phyloP scores from a whole-genome alignment of 1,140 invertebrate genomes.

The Cataglyphis hispanica region DNA sequence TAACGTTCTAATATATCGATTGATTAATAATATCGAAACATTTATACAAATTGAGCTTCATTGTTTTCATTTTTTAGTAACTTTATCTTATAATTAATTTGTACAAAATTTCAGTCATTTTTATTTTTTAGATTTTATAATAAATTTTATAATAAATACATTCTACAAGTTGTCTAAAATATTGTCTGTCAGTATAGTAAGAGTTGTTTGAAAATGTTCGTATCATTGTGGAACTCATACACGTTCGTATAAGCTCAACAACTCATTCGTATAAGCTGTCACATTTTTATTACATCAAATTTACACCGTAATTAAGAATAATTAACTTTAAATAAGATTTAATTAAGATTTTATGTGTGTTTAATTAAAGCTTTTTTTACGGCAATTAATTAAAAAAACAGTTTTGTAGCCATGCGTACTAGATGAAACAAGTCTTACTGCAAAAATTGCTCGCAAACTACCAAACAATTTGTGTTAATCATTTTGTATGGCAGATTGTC shows the following conservation, averaged over 20 bases:
- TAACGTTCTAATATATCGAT: slow-evolving; percentile 45
- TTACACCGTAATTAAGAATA: neutral
- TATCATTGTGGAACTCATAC: neutral
- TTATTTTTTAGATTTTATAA: slow-evolving; percentile 5
- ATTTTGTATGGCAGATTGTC: slow-evolving; percentile 71
- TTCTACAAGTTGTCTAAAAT: neutral
- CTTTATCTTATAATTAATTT: neutral
- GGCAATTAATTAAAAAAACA: neutral
- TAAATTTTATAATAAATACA: neutral
- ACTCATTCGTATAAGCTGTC: neutral
- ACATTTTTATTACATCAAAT: neutral
- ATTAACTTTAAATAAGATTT: neutral
- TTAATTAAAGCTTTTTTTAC: neutral
- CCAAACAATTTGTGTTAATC: slow-evolving; percentile 57
- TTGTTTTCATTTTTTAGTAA: slow-evolving; percentile 12
- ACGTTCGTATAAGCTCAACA: no score
- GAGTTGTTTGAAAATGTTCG: neutral
- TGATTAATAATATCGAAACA: slow-evolving; percentile 73
- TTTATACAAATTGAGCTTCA: slow-evolving; percentile 60
- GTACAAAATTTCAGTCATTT: slow-evolving; percentile 3
- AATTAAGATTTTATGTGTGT: neutral
- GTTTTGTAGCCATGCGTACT: neutral
- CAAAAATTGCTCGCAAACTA: neutral
- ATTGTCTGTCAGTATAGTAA: neutral
- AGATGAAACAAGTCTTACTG: neutral